Base-by-base conservation (phyloP, 2,797 vertebrate species). In the Manis javanica region DNA sequence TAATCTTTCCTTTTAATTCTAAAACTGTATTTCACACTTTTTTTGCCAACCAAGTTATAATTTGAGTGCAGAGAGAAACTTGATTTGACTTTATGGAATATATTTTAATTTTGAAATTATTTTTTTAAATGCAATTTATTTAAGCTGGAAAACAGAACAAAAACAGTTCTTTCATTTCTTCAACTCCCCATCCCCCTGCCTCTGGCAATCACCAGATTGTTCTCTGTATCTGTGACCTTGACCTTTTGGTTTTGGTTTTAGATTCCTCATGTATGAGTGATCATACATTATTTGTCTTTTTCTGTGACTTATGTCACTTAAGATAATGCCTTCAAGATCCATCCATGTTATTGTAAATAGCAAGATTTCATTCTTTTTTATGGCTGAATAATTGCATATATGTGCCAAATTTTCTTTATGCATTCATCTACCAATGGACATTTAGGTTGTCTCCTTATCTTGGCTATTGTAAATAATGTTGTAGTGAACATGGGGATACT, bases 11-110 rank as follows among this genome's bases (percentile, higher is more conserved):
- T 77, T 96, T 96, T 72, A 90, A 72, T 37, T 77, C 51, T 83
- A 57, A 91, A 86, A 37, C 55, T 66, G 14, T 71, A 34, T 84
- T 93, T 87, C 89, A 55, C 94, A 69, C 49, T 94, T 77, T 95
- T 90, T 59, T 82, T 93, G 61, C 64, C 87, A 91, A 4, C 51
- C 64, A 34, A 87, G 63, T 90, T 75, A 69, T 68, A 82, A 68
- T 92, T 71, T 69, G 57, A 89, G 23, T 69, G 1, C 69, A 81
- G 24, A 77, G 23, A 49, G 84, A 90, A 88, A 81, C 31, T 90
- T 16, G 4, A 23, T 77, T 79, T 87, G 53, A 15, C 59, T 83
- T 95, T 87, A 26, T 86, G n/a, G 18, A 57, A 29, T 79, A 26
- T 78, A 34, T 71, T 61, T 34, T 79, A 81, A 91, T 46, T 46